Evolutionary conservation across 1,140 invertebrate species (phyloP), one percentile per base, ranked within the genome.

Genomic region (Notospermus geniculatus): DNA sequence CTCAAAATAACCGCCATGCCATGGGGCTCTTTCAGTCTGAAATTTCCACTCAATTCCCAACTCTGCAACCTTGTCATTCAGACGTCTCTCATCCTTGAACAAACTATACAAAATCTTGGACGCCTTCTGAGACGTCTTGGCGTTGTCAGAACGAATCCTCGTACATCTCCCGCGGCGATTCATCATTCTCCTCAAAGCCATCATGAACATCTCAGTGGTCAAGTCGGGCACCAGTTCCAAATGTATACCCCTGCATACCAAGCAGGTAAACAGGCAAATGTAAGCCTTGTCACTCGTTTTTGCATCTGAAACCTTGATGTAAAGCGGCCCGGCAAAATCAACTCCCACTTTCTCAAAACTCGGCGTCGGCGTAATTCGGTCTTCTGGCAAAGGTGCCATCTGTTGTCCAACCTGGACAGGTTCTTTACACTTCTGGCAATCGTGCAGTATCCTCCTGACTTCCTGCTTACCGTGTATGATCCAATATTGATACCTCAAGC

Each of bases 81-180:
- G 46, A 23, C 19, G 25, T 27, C n/a, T 50, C n/a, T 23, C 19
- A 50, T 50, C 25, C 25, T 50, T 50, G n/a, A 50, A 50, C n/a
- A 50, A n/a, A n/a, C n/a, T 19, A 9, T 5, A 27, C 25, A 50
- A 27, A 23, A 50, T 27, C n/a, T 50, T 50, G 46, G 46, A 19
- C n/a, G 46, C 46, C n/a, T 50, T 50, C n/a, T 50, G 4, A n/a
- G n/a, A 50, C 4, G 46, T 50, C 25, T 50, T 50, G 4, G 46
- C 46, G n/a, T 50, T 50, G 46, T 50, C 46, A 50, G 46, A 50
- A n/a, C n/a, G 25, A n/a, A 50, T 50, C 19, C 4, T n/a, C n/a
- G 5, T 23, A n/a, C 46, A 50, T 50, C 25, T 50, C n/a, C 46
- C 46, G 4, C 46, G 4, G 9, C 46, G 46, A 50, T 50, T 19